Base-by-base conservation (phyloP, 2,113 vertebrate genomes). In the Hypomesus transpacificus region DNA sequence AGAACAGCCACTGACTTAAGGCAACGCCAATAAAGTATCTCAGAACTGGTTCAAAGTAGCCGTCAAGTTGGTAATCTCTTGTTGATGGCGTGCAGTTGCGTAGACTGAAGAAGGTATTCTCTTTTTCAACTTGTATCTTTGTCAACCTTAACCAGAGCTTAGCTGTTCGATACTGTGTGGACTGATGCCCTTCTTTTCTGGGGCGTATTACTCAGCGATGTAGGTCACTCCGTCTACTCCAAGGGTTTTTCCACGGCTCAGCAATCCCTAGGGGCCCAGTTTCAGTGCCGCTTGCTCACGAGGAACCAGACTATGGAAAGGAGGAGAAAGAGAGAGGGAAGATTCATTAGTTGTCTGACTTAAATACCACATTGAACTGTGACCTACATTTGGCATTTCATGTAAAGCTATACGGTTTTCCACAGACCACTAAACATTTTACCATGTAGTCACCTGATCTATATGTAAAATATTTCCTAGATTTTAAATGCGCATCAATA, bases 221-320 rank as follows among this genome's bases (percentile, higher is more conserved):
- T 87, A 80, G 84, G 89, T 89, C 86, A 75, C 73, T 82, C 57
- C 11, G 84, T 85, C 80, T 85, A 67, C 80, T 85, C 75, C 24
- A 1, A 74, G 39, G 64, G 14, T 69, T 71, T 39, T 74, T 77
- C 66, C 34, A 60, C 71, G 13, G 71, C 74, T 75, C 69, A 66
- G 9, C 22, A n/a, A 66, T 89, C 81, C 82, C 78, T 59, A 68
- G 78, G 79, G 80, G 78, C 75, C 71, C 74, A 17, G 74, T 69
- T 75, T 80, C 71, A 69, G 72, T 31, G 53, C 64, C 58, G 80
- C 68, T 79, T 68, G 80, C 64, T 77, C 63, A 81, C 73, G 51
- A 71, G 71, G 76, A 85, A 77, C 71, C 77, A 74, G 75, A 73
- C 81, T 85, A 14, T 50, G 21, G 63, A 64, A 64, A 80, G 24